Evolutionary conservation across 1,140 invertebrate genomes (phyloP), one percentile per base, ranked within the genome.

Genomic region (Penaeus japonicus): DNA sequence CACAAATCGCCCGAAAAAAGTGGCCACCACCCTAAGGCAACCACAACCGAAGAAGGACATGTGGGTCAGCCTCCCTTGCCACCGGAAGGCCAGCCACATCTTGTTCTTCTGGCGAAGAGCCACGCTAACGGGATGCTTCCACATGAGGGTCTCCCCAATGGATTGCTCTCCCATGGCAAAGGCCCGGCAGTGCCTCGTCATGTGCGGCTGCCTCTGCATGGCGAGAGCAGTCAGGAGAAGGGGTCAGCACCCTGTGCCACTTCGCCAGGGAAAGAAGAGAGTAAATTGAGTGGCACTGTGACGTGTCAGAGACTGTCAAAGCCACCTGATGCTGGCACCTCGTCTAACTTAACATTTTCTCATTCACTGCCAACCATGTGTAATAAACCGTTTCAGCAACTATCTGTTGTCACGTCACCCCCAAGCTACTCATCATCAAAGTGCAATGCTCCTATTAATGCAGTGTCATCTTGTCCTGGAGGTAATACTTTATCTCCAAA

Each of bases 361-460:
- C 55, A 30, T 22, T 65, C 85, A 79, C 85, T 87, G 85, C 85
- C 85, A 62, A 80, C 47, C 65, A 59, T 87, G 57, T 87, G 57
- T 81, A 59, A 78, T 59, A 87, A 80, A 35, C 32, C 57, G 12
- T 87, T 53, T 65, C 53, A 87, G 30, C 85, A 87, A 62, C 77
- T 80, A 35, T 70, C 77, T 27, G 20, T 79, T 55, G 24, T 85
- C 59, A 79, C 84, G 22, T 59, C 54, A 59, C 10, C 32, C 17
- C 81, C 27, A n/a, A 47, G 32, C 39, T 59, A 70, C n/a, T 70
- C 35, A 17, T 27, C 81, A 39, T 22, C 30, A 30, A 35, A 54
- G 20, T 55, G 22, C 27, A 35, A 55, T 27, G 73, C 47, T 24
- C 54, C 70, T 55, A 54, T 18, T 47, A 47, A 75, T 17, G 4